phyloP scores from a whole-genome alignment of 2,797 vertebrate genomes.

The Esox masquinongy region DNA sequence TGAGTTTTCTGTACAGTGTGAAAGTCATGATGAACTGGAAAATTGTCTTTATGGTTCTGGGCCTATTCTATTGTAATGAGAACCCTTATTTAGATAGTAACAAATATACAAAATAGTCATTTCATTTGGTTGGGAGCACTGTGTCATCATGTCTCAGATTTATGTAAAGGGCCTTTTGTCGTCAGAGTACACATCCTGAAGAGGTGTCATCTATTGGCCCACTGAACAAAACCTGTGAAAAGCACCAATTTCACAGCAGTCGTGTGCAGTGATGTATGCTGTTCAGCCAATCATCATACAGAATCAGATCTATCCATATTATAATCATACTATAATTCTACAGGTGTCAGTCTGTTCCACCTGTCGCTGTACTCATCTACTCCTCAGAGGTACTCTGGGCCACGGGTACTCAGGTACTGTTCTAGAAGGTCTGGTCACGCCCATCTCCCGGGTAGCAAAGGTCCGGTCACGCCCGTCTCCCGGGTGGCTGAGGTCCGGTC shows the following conservation, averaged over 20 bases:
- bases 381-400: neutral
- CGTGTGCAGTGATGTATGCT: neutral
- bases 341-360: neutral
- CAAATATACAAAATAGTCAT: neutral
- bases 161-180: constrained; percentile 28
- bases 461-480: too few species aligned
- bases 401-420: neutral
- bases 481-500: too few species aligned
- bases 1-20: constrained; percentile 29
- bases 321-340: neutral
- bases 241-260: neutral
- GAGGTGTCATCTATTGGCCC: constrained; percentile 40
- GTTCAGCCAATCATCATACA: neutral
- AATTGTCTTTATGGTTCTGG: constrained; percentile 5
- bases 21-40: constrained; percentile 60
- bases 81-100: neutral
- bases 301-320: neutral
- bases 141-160: neutral
- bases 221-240: neutral
- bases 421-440: too few species aligned
- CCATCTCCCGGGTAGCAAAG: too few species aligned
- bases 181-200: constrained; percentile 22
- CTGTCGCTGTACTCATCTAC: constrained; percentile 18
- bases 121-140: neutral
- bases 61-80: too few species aligned